phyloP scores from a whole-genome alignment of 2,797 vertebrate genomes.

The Poecile montanus region DNA sequence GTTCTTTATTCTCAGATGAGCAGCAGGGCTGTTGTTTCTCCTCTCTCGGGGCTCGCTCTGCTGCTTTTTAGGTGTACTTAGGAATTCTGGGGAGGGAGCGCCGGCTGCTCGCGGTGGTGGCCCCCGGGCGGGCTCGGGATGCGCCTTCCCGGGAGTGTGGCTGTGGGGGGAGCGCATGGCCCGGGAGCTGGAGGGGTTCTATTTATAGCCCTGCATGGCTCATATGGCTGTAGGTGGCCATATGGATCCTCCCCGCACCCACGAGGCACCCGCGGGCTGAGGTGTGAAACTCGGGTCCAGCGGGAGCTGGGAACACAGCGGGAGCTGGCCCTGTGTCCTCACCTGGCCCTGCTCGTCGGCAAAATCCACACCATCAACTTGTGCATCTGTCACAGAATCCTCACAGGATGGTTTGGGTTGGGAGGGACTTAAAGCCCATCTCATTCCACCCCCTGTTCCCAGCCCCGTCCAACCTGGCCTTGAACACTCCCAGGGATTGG shows the following conservation, averaged over 20 bases:
- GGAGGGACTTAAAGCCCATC: background rate
- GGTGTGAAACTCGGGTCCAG: background rate
- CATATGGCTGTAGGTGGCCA: background rate
- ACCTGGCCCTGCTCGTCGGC: background rate
- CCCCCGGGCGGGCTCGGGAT: background rate
- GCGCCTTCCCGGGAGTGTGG: background rate
- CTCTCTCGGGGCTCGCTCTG: background rate
- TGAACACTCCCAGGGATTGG: background rate
- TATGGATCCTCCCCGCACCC: background rate
- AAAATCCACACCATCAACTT: background rate
- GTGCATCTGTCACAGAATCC: background rate
- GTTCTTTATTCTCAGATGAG: background rate
- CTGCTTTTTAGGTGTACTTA: background rate
- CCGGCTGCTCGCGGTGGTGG: background rate
- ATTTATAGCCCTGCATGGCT: background rate
- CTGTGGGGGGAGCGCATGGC: background rate
- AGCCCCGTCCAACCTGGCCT: background rate
- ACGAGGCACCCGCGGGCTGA: background rate
- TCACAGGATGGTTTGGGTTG: background rate
- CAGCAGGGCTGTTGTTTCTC: background rate
- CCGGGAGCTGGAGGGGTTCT: background rate
- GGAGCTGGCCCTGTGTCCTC: background rate
- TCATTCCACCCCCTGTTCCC: background rate
- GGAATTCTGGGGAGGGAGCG: background rate
- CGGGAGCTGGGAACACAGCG: background rate